phyloP scores from a whole-genome alignment of 2,113 vertebrate species.

The Leucopsar rothschildi region DNA sequence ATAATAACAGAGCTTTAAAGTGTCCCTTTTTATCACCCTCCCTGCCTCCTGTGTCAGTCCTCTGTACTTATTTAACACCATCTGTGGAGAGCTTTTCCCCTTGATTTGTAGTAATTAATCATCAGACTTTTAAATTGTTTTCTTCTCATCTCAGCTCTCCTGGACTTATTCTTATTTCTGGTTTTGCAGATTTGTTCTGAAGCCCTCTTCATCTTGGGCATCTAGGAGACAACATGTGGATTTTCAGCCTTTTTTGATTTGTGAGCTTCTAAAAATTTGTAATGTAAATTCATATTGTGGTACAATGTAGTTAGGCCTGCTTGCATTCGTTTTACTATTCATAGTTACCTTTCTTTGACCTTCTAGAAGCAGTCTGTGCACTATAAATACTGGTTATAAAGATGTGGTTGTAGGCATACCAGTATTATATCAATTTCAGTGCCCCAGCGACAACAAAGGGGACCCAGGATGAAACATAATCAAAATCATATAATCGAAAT shows the following conservation, averaged over 20 bases:
- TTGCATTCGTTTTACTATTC: neutral
- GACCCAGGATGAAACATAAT: neutral
- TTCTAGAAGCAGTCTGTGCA: neutral
- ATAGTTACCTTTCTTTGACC: conserved; percentile 39
- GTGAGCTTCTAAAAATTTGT: neutral
- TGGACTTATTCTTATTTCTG: neutral
- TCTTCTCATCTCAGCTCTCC: neutral
- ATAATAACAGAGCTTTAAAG: neutral
- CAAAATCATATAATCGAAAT: neutral
- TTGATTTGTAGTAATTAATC: neutral
- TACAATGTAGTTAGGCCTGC: neutral
- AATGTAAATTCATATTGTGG: neutral
- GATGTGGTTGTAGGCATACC: neutral
- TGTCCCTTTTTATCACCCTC: neutral
- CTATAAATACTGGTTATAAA: conserved; percentile 37
- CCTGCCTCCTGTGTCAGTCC: neutral
- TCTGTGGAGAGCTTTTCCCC: neutral
- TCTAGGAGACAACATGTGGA: neutral
- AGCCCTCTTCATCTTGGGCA: neutral
- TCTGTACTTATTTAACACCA: neutral
- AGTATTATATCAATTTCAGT: conserved; percentile 3
- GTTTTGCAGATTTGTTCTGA: neutral
- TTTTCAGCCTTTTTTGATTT: conserved; percentile 26
- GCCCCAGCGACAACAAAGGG: neutral
- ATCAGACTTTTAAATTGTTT: neutral